Conservation (phyloP, 2,113 vertebrate species). For the Agelaius tricolor region DNA sequence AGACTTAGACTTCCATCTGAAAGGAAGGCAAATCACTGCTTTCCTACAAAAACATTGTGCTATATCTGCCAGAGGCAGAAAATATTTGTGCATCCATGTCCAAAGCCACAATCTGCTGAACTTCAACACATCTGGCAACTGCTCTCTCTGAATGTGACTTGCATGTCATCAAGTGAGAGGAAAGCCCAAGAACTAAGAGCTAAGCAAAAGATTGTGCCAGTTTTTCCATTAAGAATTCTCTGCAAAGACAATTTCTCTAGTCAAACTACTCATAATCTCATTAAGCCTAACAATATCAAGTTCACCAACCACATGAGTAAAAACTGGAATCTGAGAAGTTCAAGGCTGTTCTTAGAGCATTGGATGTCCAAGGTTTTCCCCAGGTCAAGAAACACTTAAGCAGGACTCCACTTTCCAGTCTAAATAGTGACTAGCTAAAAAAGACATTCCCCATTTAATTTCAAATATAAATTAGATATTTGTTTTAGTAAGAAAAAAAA, state of each 20-base stretch:
- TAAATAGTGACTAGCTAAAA: neutral
- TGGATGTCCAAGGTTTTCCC: neutral
- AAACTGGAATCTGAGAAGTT: neutral
- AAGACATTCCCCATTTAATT: neutral
- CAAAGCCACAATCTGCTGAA: neutral
- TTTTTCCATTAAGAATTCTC: constrained; percentile 25
- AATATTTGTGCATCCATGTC: neutral
- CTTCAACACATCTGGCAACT: constrained; percentile 21
- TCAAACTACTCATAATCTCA: neutral
- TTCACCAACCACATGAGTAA: neutral
- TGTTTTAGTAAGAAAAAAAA: neutral
- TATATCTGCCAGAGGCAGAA: neutral
- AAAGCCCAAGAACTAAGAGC: neutral
- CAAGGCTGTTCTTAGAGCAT: neutral
- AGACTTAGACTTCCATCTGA: neutral
- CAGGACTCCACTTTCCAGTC: neutral
- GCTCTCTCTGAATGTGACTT: neutral
- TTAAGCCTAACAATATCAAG: constrained; percentile 28
- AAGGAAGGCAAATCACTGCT: neutral
- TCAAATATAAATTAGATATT: neutral
- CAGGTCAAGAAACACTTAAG: neutral
- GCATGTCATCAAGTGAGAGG: neutral
- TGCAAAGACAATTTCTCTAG: neutral
- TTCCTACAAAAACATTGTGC: neutral
- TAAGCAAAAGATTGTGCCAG: neutral